Evolutionary conservation across 2,888 invertebrate genomes (phyloP).

Genomic region (Mythimna ferrago): DNA sequence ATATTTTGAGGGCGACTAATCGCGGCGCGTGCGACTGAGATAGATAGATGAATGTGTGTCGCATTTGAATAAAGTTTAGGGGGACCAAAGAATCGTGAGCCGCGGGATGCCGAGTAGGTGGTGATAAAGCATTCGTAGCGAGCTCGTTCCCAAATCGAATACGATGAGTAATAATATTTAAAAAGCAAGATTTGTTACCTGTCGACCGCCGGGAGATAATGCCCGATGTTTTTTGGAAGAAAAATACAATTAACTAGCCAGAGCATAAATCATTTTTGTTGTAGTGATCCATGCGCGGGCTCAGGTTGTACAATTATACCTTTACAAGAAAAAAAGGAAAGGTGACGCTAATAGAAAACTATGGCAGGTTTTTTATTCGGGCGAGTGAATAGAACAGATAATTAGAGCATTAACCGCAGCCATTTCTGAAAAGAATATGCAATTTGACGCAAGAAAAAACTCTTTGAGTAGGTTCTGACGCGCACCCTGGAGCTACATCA

Average conservation of each 20-base stretch:
- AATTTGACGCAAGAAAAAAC: conserved; percentile 51
- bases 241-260: conserved; percentile 90
- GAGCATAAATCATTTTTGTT: conserved; percentile 85
- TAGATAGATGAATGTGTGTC: conserved; percentile 85
- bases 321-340: conserved; percentile 78
- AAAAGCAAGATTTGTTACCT: conserved; percentile 91
- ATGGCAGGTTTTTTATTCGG: conserved; percentile 70
- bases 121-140: conserved; percentile 90
- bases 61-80: conserved; percentile 90
- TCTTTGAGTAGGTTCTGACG: conserved; percentile 2
- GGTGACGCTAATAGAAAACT: conserved; percentile 80
- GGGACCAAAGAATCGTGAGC: conserved; percentile 87
- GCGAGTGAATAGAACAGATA: conserved; percentile 74
- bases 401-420: conserved; percentile 77
- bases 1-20: conserved; percentile 78
- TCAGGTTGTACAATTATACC: conserved; percentile 88
- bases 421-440: conserved; percentile 56
- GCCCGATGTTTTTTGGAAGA: conserved; percentile 85
- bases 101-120: conserved; percentile 90
- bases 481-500: conserved; percentile 19
- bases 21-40: conserved; percentile 80
- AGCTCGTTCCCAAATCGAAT: conserved; percentile 89
- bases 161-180: conserved; percentile 91
- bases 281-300: conserved; percentile 78
- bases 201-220: conserved; percentile 88